Evolutionary conservation across 2,113 vertebrate genomes (phyloP).

Genomic region (rat (Rattus norvegicus)): GRCr8 NC_086036.1:12660501-12661000

Average conservation of each 20-base stretch:
- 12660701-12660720: neutral
- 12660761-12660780: neutral
- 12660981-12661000: too few relatives aligned
- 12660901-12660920: too few relatives aligned
- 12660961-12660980: too few relatives aligned
- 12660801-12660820: conserved; percentile 1
- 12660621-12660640: neutral
- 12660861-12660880: too few relatives aligned
- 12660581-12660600: neutral
- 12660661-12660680: neutral
- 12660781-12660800: neutral
- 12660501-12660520: conserved; percentile 92
- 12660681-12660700: neutral
- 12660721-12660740: neutral
- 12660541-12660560: neutral
- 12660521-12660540: conserved; percentile 83
- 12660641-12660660: neutral
- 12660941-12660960: too few relatives aligned
- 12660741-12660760: neutral
- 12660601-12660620: neutral
- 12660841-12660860: neutral
- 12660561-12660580: neutral
- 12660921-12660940: too few relatives aligned
- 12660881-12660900: too few relatives aligned
- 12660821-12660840: neutral